These are phyloP conservation scores for Acrocera orbiculus DNA, from an alignment of 2,888 invertebrate species.

Conservation along the genomic window DNA sequence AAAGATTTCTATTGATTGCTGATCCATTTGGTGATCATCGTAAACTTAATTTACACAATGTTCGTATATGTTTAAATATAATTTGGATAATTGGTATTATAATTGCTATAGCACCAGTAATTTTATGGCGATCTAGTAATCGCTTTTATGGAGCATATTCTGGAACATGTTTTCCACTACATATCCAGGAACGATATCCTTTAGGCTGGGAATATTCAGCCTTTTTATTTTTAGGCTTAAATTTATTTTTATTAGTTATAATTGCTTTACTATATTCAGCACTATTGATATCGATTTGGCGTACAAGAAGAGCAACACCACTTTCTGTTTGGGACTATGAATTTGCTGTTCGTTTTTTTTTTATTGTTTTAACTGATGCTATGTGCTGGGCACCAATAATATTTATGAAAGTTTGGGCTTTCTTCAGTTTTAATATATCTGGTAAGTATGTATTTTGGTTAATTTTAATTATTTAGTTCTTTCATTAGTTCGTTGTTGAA, in stretches of 20 bases:
- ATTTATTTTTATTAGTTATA: constrained; percentile 38
- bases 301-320: constrained; percentile 41
- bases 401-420: constrained; percentile 41
- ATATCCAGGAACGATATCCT: constrained; percentile 47
- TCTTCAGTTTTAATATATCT: constrained; percentile 36
- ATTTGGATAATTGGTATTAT: constrained; percentile 43
- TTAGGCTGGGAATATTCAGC: constrained; percentile 55
- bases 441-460: constrained; percentile 26
- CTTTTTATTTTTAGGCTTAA: constrained; percentile 48
- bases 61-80: constrained; percentile 33
- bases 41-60: constrained; percentile 35
- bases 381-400: constrained; percentile 55
- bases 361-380: constrained; percentile 52
- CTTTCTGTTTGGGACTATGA: constrained; percentile 41
- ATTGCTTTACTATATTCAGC: constrained; percentile 41
- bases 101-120: constrained; percentile 44
- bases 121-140: constrained; percentile 40
- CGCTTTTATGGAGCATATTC: constrained; percentile 45
- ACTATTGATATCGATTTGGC: constrained; percentile 44
- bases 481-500: too few relatives aligned
- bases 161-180: constrained; percentile 51
- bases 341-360: constrained; percentile 45
- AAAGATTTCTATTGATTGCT: constrained; percentile 45
- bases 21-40: constrained; percentile 39
- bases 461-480: background rate